Evolutionary conservation across 2,888 invertebrate genomes (phyloP).

Genomic region (Campoplex capitator): DNA sequence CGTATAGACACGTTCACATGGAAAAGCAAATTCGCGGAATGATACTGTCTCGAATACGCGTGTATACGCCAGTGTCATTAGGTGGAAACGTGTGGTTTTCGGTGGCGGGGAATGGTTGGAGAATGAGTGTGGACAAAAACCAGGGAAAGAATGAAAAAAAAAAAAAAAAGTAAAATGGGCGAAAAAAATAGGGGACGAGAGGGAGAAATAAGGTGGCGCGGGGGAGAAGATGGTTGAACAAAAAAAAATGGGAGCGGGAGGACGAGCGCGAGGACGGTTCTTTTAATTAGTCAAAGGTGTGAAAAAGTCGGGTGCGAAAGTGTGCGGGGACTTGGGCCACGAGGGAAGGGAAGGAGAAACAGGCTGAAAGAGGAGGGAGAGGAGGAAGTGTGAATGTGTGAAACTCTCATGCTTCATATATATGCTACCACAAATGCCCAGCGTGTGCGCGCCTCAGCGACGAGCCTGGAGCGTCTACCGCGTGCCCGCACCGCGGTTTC

Average conservation of each 20-base stretch:
- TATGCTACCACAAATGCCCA: slow-evolving; percentile 15
- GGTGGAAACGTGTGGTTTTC: slow-evolving; percentile 31
- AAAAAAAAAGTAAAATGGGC: slow-evolving; percentile 6
- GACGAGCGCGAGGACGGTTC: slow-evolving; percentile 74
- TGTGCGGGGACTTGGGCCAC: slow-evolving; percentile 60
- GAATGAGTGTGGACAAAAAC: slow-evolving; percentile 28
- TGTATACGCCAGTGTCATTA: slow-evolving; percentile 24
- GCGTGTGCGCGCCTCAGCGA: slow-evolving; percentile 54
- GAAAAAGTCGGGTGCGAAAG: slow-evolving; percentile 79
- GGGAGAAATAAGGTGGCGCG: slow-evolving; percentile 12
- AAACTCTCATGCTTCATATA: slow-evolving; percentile 53
- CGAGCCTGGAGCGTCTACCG: slow-evolving; percentile 53
- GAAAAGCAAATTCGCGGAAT: not conserved
- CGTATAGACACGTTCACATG: not conserved
- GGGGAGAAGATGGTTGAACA: slow-evolving; percentile 57
- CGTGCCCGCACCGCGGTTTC: slow-evolving; percentile 46
- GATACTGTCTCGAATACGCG: not conserved
- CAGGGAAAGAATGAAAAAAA: slow-evolving; percentile 31
- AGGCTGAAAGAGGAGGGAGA: slow-evolving; percentile 11
- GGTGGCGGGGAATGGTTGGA: slow-evolving; percentile 28
- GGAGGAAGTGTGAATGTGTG: slow-evolving; percentile 71
- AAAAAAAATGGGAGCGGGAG: slow-evolving; percentile 56
- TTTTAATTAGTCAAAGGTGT: slow-evolving; percentile 82
- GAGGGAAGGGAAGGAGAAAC: not conserved
- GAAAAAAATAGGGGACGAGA: slow-evolving; percentile 33